phyloP scores from a whole-genome alignment of 1,140 invertebrate species.

The Zaprionus capensis region DNA sequence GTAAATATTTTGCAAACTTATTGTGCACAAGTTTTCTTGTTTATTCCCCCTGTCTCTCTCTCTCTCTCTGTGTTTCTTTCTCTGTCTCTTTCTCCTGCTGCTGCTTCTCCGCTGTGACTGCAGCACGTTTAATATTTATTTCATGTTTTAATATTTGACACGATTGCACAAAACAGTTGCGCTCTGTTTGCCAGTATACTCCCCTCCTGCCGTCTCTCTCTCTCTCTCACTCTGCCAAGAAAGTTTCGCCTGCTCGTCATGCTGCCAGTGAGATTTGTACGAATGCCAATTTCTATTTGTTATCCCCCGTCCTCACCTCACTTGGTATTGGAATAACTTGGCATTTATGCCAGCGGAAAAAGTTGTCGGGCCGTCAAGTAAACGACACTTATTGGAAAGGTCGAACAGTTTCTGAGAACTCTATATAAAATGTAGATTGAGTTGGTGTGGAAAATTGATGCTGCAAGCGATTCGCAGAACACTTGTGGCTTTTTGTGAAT shows the following conservation, averaged over 20 bases:
- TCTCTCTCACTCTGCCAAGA: constrained; percentile 30
- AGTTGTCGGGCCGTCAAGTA: constrained; percentile 29
- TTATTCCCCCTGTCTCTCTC: constrained; percentile 21
- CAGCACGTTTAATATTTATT: constrained; percentile 78
- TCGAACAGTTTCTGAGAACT: constrained; percentile 8
- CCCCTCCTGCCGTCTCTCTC: not conserved
- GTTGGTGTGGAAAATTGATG: not conserved
- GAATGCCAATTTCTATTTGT: constrained; percentile 37
- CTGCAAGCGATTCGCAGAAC: not conserved
- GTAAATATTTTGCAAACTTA: constrained; percentile 74
- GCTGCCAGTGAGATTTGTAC: constrained; percentile 33
- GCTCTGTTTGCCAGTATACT: constrained; percentile 26
- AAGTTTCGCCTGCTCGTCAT: constrained; percentile 61
- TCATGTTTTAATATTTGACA: constrained; percentile 83
- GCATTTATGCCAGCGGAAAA: constrained; percentile 12
- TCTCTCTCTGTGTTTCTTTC: not conserved
- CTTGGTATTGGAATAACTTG: constrained; percentile 75
- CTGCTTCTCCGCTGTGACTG: constrained; percentile 34
- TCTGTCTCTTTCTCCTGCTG: not conserved
- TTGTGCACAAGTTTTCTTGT: constrained; percentile 73
- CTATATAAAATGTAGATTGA: not conserved
- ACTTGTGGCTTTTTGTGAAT: not conserved
- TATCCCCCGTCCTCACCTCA: constrained; percentile 7
- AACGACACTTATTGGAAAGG: constrained; percentile 37
- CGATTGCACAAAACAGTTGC: constrained; percentile 75